Conservation (phyloP, 2,888 invertebrate genomes). For the Noctua comes region DNA sequence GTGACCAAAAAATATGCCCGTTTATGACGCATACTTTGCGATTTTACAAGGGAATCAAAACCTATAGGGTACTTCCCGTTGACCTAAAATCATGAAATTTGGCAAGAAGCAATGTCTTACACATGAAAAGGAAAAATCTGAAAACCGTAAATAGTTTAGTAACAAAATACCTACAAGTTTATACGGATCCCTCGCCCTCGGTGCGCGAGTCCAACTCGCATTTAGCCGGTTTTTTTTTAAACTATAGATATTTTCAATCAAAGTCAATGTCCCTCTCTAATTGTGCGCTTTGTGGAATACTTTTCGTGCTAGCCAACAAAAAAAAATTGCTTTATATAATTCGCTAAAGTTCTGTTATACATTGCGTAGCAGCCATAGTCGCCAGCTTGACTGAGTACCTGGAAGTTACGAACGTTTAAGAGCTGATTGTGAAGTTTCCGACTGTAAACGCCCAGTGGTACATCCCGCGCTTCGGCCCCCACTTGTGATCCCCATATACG, state of each 20-base stretch:
- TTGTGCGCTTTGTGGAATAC: background rate
- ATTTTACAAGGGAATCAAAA: no score
- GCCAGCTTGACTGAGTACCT: conserved; percentile 57
- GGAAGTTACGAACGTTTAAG: conserved; percentile 44
- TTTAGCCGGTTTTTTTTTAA: background rate
- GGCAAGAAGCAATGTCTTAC: no score
- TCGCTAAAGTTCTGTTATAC: conserved; percentile 11
- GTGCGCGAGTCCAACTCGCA: no score
- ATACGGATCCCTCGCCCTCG: no score
- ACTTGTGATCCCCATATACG: background rate
- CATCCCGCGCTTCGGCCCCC: background rate
- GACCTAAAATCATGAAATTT: no score
- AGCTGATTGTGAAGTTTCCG: conserved; percentile 1
- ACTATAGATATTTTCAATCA: background rate
- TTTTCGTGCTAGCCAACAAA: background rate
- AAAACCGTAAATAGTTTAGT: no score
- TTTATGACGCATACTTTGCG: no score
- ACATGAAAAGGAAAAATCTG: no score
- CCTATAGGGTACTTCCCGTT: no score
- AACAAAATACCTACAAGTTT: no score
- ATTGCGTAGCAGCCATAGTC: conserved; percentile 30
- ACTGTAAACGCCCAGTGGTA: background rate
- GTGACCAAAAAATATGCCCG: no score
- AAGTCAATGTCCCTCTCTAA: background rate
- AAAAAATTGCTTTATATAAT: background rate